Conservation (phyloP, 2,888 invertebrate genomes). For the Acholoe squamosa region DNA sequence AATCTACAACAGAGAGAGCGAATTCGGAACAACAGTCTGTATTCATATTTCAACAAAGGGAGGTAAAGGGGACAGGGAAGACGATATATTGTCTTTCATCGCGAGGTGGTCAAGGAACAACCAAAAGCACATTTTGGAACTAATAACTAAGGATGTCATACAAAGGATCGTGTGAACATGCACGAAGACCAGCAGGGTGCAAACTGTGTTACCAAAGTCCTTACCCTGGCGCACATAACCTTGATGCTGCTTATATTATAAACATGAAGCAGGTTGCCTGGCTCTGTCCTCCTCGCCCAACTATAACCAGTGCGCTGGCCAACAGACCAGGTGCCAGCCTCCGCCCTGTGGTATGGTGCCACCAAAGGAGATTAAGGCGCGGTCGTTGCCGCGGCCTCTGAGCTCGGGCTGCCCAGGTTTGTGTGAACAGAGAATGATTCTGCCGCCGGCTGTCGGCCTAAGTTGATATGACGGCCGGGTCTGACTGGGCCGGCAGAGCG, state of each 20-base stretch:
- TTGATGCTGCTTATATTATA: neutral
- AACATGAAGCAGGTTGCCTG: neutral
- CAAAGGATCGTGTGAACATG: neutral
- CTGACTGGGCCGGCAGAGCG: neutral
- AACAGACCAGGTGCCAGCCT: slow-evolving; percentile 29
- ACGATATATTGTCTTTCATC: too few relatives aligned
- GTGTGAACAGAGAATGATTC: slow-evolving; percentile 51
- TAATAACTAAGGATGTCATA: neutral
- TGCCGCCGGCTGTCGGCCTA: neutral
- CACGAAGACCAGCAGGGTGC: neutral
- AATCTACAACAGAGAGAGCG: too few relatives aligned
- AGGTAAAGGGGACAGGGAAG: too few relatives aligned
- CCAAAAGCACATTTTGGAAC: neutral
- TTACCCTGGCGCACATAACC: too few relatives aligned
- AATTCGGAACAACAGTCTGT: too few relatives aligned
- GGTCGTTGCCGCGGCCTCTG: slow-evolving; percentile 23
- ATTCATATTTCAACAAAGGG: too few relatives aligned
- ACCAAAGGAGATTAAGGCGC: slow-evolving; percentile 55
- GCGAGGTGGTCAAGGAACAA: neutral
- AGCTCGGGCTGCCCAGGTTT: neutral
- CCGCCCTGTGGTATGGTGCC: neutral
- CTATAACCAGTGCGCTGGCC: slow-evolving; percentile 6
- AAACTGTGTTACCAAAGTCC: neutral
- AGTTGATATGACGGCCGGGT: slow-evolving; percentile 51
- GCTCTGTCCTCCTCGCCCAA: slow-evolving; percentile 3